A percentile compares a stretch with the other conserved stretches of the same genome.
phyloP scores from a whole-genome alignment of 2,888 invertebrate species.

The Cantharis nigra region DNA sequence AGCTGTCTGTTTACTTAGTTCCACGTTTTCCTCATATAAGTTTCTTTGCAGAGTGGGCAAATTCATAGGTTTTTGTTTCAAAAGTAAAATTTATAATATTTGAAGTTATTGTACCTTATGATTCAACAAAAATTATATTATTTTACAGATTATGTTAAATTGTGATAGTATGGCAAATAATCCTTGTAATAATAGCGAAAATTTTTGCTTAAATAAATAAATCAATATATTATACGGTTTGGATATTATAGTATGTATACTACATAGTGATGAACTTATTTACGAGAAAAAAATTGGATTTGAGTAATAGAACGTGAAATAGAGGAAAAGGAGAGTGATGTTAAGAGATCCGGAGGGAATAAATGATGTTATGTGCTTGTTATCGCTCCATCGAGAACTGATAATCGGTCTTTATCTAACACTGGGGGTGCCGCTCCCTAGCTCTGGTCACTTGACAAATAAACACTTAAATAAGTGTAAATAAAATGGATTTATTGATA shows the following conservation, averaged over 20 bases:
- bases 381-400: constrained; percentile 29
- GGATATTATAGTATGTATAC: background rate
- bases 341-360: constrained; percentile 21
- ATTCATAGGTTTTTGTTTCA: constrained; percentile 15
- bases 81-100: background rate
- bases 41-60: constrained; percentile 30
- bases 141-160: background rate
- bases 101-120: background rate
- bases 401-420: constrained; percentile 30
- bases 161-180: background rate
- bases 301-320: constrained; percentile 12
- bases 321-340: constrained; percentile 13
- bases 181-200: background rate
- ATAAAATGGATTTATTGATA: constrained; percentile 32
- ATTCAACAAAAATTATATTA: background rate
- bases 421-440: constrained; percentile 31
- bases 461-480: constrained; percentile 27
- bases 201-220: background rate
- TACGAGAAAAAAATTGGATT: background rate
- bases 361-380: constrained; percentile 29
- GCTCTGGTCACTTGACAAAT: constrained; percentile 25
- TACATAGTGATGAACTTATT: background rate
- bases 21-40: constrained; percentile 31
- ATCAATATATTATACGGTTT: background rate
- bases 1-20: constrained; percentile 28